These are phyloP conservation scores for Patella caerulea DNA, from an alignment of 2,888 invertebrate species.

Conservation along the genomic window DNA sequence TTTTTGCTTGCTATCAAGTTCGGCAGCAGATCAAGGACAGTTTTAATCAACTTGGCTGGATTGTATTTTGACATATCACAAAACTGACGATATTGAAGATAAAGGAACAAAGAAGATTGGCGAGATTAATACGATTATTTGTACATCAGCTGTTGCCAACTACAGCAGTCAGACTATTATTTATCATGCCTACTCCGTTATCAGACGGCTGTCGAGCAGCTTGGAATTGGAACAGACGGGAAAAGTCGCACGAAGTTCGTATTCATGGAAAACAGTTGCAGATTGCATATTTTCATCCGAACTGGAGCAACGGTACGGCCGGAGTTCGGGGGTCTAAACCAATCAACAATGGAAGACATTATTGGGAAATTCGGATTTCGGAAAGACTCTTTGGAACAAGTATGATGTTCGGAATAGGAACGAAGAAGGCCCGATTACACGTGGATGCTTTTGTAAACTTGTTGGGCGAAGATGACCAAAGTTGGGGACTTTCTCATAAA, in stretches of 20 bases:
- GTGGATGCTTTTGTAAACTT: conserved; percentile 80
- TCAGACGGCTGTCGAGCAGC: conserved; percentile 77
- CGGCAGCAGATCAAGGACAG: no score
- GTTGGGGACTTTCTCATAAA: conserved; percentile 84
- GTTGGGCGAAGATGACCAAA: conserved; percentile 79
- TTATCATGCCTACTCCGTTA: conserved; percentile 41
- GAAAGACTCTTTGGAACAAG: conserved; percentile 81
- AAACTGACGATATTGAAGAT: conserved; percentile 4
- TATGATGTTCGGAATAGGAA: conserved; percentile 84
- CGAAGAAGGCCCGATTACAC: conserved; percentile 76
- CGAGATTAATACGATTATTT: conserved; percentile 10
- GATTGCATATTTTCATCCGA: conserved; percentile 82
- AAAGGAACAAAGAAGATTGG: not conserved
- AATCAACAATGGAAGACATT: conserved; percentile 77
- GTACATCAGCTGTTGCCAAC: conserved; percentile 6
- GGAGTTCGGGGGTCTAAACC: conserved; percentile 79
- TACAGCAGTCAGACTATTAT: conserved; percentile 36
- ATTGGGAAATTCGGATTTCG: conserved; percentile 79
- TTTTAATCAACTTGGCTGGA: no score
- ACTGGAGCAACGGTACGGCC: conserved; percentile 83
- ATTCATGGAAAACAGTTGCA: conserved; percentile 71
- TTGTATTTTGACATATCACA: not conserved
- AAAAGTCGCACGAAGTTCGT: conserved; percentile 75
- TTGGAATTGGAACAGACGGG: conserved; percentile 80
- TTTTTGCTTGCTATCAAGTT: no score